phyloP scores from a whole-genome alignment of 2,888 invertebrate species.

The Ochropleura plecta region DNA sequence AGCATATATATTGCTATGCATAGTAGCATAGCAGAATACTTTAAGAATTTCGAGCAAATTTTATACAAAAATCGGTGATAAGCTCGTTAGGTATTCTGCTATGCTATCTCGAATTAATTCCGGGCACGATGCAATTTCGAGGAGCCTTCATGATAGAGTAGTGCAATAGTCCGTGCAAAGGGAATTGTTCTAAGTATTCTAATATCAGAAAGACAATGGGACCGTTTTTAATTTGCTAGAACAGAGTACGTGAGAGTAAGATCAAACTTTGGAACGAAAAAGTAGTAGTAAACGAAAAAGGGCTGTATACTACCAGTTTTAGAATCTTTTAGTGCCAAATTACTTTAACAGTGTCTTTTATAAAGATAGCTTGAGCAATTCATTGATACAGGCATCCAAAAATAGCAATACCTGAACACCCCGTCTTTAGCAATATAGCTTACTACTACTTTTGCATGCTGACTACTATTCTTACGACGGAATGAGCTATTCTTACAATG shows the following conservation, averaged over 20 bases:
- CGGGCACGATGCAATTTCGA: conserved; percentile 59
- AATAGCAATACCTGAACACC: background rate
- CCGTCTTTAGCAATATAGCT: background rate
- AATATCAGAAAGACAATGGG: conserved; percentile 28
- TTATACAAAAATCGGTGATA: conserved; percentile 42
- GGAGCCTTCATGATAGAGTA: conserved; percentile 41
- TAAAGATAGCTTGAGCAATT: background rate
- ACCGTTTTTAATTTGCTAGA: conserved; percentile 7
- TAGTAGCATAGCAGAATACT: background rate
- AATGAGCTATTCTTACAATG: background rate
- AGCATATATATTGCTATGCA: too few species aligned
- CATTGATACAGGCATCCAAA: background rate
- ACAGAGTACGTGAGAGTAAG: background rate
- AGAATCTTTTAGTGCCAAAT: background rate
- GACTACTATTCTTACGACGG: background rate
- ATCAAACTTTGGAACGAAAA: background rate
- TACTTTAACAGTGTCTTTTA: background rate
- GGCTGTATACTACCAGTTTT: background rate
- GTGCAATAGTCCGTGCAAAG: conserved; percentile 41
- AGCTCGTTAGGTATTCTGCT: conserved; percentile 53
- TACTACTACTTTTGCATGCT: background rate
- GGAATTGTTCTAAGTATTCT: conserved; percentile 36
- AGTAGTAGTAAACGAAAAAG: background rate
- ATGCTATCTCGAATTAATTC: conserved; percentile 58
- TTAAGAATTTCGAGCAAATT: conserved; percentile 1